Conservation (phyloP, 2,888 invertebrate species). For the Diarsia dahlii region DNA sequence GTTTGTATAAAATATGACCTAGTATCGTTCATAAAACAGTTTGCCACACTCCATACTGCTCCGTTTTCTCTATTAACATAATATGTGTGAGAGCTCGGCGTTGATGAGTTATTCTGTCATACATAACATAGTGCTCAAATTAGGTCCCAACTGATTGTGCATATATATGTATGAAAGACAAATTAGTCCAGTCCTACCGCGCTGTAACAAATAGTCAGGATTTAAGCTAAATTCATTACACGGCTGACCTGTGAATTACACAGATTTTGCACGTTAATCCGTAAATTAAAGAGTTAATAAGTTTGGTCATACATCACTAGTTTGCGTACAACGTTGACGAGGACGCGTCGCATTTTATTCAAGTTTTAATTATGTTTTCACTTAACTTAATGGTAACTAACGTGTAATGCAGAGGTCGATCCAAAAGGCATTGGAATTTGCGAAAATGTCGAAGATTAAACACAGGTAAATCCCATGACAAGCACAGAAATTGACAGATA, state of each 20-base stretch:
- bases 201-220: conserved; percentile 53
- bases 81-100: conserved; percentile 47
- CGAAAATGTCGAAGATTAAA: not conserved
- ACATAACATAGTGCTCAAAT: conserved; percentile 59
- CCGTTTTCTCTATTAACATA: conserved; percentile 43
- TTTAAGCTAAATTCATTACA: conserved; percentile 47
- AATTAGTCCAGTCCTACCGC: conserved; percentile 47
- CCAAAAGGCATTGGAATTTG: not conserved
- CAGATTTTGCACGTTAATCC: conserved; percentile 19
- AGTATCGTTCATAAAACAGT: conserved; percentile 26
- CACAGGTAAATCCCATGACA: not conserved
- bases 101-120: conserved; percentile 63
- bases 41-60: conserved; percentile 14
- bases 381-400: not conserved
- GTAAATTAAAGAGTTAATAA: conserved; percentile 33
- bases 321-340: conserved; percentile 13
- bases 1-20: not conserved
- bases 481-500: no score
- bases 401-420: not conserved
- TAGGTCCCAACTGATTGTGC: conserved; percentile 59
- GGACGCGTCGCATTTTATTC: not conserved
- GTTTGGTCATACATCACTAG: conserved; percentile 1
- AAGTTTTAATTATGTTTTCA: not conserved
- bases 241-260: conserved; percentile 52
- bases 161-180: conserved; percentile 56